Evolutionary conservation across 2,797 vertebrate genomes (phyloP), one percentile per base, ranked within the genome.

Genomic region (Chrysocyon brachyurus): DNA sequence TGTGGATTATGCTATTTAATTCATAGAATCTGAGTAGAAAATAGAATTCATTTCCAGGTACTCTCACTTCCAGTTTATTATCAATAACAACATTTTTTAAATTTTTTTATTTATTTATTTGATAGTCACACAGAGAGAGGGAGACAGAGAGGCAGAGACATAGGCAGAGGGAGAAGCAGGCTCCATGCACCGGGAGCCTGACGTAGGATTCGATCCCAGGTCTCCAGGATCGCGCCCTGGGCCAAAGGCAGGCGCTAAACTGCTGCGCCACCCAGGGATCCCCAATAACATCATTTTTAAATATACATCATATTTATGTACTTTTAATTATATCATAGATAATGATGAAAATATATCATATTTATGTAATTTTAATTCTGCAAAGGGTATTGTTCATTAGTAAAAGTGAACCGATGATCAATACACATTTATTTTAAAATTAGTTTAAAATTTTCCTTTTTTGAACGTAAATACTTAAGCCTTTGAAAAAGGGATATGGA

Each of bases 401-500:
- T 49, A 87, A 87, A 75, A 75, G 59, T 79, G 17, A 91, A 79
- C 36, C 63, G 33, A 54, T 63, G 52, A 54, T 57, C 8, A 91
- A 78, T 10, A 46, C 40, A 46, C 40, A 46, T 46, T 46, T 46
- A 46, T 81, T 79, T 52, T n/a, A 66, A 82, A 96, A 85, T 79
- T 63, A 59, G 28, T 59, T 84, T 93, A 14, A 61, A 57, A 14
- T 11, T 95, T 92, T 91, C 10, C 9, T 77, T 96, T 94, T 78
- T 40, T 64, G 36, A 57, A 86, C 46, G 2, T 66, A 88, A 91
- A 68, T 73, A 84, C 4, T 94, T 87, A 36, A 92, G 36, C 31
- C 85, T 94, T 93, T 91, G 19, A 36, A 87, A 91, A 91, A 46
- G 11, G 2, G 15, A n/a, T 90, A 79, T 10, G 12, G 10, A 54